A percentile compares a stretch with the other conserved stretches of the same genome.
Evolutionary conservation across 1,140 invertebrate species (phyloP).

Genomic region (Antheraea pernyi): DNA sequence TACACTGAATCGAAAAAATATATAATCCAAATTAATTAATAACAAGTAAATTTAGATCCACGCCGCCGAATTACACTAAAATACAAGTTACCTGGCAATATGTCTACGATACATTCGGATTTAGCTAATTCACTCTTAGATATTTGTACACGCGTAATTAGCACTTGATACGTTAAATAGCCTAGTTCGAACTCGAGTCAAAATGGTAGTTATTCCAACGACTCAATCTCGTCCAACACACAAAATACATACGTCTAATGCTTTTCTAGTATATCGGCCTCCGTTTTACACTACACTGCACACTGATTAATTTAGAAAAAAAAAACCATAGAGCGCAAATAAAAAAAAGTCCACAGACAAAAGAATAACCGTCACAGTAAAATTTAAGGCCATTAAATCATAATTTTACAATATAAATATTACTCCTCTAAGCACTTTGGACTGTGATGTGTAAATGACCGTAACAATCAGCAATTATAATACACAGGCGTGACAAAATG

Average conservation of each 20-base stretch:
- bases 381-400: too few species aligned
- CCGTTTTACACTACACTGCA: not conserved
- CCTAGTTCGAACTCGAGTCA: constrained; percentile 32
- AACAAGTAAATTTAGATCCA: constrained; percentile 53
- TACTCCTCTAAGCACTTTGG: not conserved
- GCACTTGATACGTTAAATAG: constrained; percentile 53
- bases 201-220: constrained; percentile 63
- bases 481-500: constrained; percentile 35
- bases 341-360: not conserved
- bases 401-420: too few species aligned
- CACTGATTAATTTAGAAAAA: not conserved
- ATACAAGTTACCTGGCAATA: constrained; percentile 39
- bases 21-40: constrained; percentile 74
- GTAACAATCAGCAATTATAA: constrained; percentile 27
- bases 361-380: too few species aligned
- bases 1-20: constrained; percentile 58
- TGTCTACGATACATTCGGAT: constrained; percentile 48
- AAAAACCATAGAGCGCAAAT: too few species aligned
- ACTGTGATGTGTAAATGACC: constrained; percentile 17
- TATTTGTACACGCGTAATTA: constrained; percentile 62
- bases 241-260: constrained; percentile 9
- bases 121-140: constrained; percentile 61
- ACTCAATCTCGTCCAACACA: not conserved
- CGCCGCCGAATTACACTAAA: constrained; percentile 43
- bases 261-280: constrained; percentile 10